Base-by-base conservation (phyloP, 2,113 vertebrate species). In the Phoxinus phoxinus region DNA sequence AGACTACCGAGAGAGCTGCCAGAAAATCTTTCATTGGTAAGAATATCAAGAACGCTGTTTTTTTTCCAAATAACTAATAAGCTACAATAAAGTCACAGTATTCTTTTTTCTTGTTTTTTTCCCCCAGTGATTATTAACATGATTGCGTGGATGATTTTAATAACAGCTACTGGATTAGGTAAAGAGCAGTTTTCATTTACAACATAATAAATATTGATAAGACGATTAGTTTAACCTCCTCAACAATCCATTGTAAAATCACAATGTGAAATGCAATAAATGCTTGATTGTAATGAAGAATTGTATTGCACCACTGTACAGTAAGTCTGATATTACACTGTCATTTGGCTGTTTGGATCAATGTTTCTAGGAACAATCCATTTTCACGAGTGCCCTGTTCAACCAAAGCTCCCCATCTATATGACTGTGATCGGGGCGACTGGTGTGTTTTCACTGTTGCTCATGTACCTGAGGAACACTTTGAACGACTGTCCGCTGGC, bases 381-480 rank as follows among this genome's bases (percentile, higher is more conserved):
- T 85, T 87, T 87, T 9, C 81, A 84, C 0, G 90, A 91, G 37
- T 93, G 91, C 41, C 90, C 91, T 9, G 78, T 89, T 69, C 90
- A 92, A 21, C 89, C 88, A 0, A 86, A 89, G 71, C 89, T 93
- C 56, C 92, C 92, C 30, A 85, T 44, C 58, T 93, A 86, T 76
- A 82, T 93, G 48, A 69, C 91, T n/a, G 79, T 90, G 21, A 13
- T 90, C 37, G 90, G 84, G 63, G 81, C 6, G 5, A 63, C 65
- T 63, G 88, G 86, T 11, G 23, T 90, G 25, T 0, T 84, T 0
- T 3, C 30, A 4, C 63, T 92, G 58, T 61, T 91, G 6, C 3
- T 84, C 74, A 3, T 74, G 0, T 87, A 84, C 4, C 67, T 69
- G n/a, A 51, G 74, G 48, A 76, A 85, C 76, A 76, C 71, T 21